Evolutionary conservation across 2,797 vertebrate genomes (phyloP).

Genomic region (Sebastes nivosus): DNA sequence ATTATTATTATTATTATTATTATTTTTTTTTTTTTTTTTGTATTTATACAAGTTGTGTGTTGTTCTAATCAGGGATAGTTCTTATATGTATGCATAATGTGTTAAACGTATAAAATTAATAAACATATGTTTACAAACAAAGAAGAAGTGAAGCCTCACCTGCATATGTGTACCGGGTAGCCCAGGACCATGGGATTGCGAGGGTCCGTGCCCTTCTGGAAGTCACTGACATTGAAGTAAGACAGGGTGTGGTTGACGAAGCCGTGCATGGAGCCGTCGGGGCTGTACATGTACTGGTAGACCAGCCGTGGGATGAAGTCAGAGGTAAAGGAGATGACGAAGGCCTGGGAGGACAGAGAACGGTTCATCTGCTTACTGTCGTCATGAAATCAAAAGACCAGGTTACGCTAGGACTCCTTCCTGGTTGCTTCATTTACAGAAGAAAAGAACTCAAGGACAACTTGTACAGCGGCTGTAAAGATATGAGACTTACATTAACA

Average conservation of each 20-base stretch:
- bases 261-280: constrained; percentile 93
- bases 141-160: constrained; percentile 75
- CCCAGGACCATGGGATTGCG: constrained; percentile 84
- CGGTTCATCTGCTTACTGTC: background rate
- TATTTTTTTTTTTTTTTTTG: no score
- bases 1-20: no score
- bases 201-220: constrained; percentile 89
- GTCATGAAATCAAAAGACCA: background rate
- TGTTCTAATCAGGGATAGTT: no score
- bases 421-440: background rate
- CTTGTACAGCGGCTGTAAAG: background rate
- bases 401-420: background rate
- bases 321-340: constrained; percentile 97
- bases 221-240: constrained; percentile 94
- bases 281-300: constrained; percentile 95
- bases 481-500: constrained; percentile 90
- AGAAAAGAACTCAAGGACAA: background rate
- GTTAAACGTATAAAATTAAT: background rate
- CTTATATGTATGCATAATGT: no score
- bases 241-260: constrained; percentile 95
- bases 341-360: constrained; percentile 85
- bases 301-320: constrained; percentile 99
- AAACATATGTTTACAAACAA: background rate
- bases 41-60: no score
- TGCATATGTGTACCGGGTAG: constrained; percentile 90